Conservation (phyloP, 2,797 vertebrate species). For the Parauchenoglanis ngamensis region DNA sequence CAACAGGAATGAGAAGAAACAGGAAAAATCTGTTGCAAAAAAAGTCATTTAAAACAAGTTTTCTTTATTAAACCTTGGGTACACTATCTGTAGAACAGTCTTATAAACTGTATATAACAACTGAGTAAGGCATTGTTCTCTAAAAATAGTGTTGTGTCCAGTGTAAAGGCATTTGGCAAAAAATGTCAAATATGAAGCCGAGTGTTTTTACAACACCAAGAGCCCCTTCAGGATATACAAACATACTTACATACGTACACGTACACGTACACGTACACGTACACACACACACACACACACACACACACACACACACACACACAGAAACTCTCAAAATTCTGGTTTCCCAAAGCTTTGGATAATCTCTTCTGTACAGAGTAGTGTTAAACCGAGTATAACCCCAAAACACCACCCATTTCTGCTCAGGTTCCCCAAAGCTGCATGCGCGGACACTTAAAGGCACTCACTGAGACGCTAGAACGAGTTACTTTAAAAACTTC, state of each 20-base stretch:
- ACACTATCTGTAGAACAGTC: conserved; percentile 44
- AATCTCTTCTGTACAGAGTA: neutral
- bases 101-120: conserved; percentile 55
- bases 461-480: neutral
- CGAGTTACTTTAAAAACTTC: neutral
- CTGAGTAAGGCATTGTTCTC: conserved; percentile 50
- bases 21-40: conserved; percentile 31
- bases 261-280: neutral
- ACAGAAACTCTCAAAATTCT: no score
- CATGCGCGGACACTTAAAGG: neutral
- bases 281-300: conserved; percentile 3
- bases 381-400: neutral
- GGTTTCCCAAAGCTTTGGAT: neutral
- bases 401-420: neutral
- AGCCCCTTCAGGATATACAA: conserved; percentile 39
- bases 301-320: conserved; percentile 37
- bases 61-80: conserved; percentile 40
- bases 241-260: neutral
- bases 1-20: conserved; percentile 43
- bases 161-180: conserved; percentile 75
- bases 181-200: neutral
- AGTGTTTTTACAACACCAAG: conserved; percentile 4
- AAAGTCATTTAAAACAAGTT: conserved; percentile 54
- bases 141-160: conserved; percentile 69
- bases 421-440: neutral